These are phyloP conservation scores for Athetis lepigone DNA, from an alignment of 2,888 invertebrate species.

Conservation along the genomic window DNA sequence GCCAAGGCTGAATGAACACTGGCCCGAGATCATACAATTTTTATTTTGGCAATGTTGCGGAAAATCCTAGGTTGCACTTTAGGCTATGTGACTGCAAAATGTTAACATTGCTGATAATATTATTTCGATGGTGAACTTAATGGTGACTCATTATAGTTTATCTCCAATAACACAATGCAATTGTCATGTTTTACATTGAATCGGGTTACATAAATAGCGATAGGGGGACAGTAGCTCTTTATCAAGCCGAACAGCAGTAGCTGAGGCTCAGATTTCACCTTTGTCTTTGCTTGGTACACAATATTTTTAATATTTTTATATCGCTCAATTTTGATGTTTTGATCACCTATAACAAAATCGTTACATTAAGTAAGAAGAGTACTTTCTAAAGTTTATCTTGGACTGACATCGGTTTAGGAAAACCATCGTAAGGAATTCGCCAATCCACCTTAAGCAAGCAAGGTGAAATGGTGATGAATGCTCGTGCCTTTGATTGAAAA, in stretches of 20 bases:
- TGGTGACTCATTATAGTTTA: conserved; percentile 1
- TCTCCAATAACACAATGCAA: conserved; percentile 24
- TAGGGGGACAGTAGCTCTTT: neutral
- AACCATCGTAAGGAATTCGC: no score
- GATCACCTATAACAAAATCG: neutral
- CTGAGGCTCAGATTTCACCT: conserved; percentile 1
- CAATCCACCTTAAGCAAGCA: no score
- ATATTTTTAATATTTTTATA: neutral
- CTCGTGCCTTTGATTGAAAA: no score
- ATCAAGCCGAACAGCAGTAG: neutral
- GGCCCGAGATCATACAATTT: conserved; percentile 9
- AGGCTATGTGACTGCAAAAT: neutral
- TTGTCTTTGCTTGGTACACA: neutral
- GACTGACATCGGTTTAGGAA: no score
- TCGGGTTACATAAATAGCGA: conserved; percentile 1
- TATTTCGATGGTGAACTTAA: neutral
- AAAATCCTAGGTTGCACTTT: neutral
- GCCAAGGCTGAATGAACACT: conserved; percentile 71
- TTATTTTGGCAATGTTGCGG: neutral
- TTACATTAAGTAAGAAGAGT: no score
- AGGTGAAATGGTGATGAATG: no score
- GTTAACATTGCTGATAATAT: neutral
- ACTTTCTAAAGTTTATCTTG: conserved; percentile 7
- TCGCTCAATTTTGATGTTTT: neutral
- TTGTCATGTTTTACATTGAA: conserved; percentile 11